Base-by-base conservation (phyloP, 2,113 vertebrate species). In the Crypturellus undulatus region DNA sequence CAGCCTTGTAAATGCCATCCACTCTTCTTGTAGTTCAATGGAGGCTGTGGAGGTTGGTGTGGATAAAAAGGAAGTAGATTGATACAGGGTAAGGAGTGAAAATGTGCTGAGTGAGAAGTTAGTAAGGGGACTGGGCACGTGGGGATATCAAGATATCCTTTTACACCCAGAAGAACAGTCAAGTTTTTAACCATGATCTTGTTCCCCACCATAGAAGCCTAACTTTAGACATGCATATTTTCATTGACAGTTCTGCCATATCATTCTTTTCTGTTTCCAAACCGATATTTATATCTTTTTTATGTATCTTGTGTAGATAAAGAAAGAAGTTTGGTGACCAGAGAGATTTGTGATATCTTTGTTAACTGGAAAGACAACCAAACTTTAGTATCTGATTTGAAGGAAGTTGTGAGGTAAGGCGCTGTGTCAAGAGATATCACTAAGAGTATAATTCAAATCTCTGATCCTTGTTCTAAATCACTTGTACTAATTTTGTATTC, bases 401-500 rank as follows among this genome's bases (percentile, higher is more conserved):
- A 92, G 28, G 81, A 94, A 83, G 47, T 96, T 86, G 64, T 95
- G 69, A 97, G 97, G 97, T 98, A 83, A 97, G 95, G 80, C 54
- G 70, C 88, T 65, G 86, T 25, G 52, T 90, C 69, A 76, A 87
- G 90, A 49, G 36, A 21, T 79, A 87, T 87, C 92, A 51, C 56
- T 86, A 89, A 92, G 40, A 63, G 36, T 72, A 59, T 90, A 79
- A 87, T 90, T 96, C 58, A 84, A 76, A 58, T 92, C 65, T 89
- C 26, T 71, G 70, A 65, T 93, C 78, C 91, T 83, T 90, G 24
- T 85, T 92, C 69, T 94, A 94, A 91, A 95, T 91, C 76, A 89
- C 91, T 96, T 91, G 40, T 79, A 79, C 84, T 92, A 80, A 94
- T 95, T 94, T 96, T 72, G 69, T 95, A 95, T 97, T 96, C 94